Percentiles rank a stretch among this genome's conserved stretches.
Conservation (phyloP, 1,140 invertebrate genomes). For the Drosophila leontia region DNA sequence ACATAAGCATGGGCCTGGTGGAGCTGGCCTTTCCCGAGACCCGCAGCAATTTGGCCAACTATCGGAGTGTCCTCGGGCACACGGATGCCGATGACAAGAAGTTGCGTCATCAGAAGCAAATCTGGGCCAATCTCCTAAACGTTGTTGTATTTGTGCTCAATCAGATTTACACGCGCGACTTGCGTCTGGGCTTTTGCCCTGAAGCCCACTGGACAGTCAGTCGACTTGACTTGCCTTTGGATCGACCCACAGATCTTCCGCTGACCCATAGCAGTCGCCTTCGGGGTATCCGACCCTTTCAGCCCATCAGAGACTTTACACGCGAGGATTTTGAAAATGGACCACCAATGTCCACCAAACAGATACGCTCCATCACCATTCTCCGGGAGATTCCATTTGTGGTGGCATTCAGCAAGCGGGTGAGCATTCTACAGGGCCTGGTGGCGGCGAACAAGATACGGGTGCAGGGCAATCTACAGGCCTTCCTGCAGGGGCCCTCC, state of each 20-base stretch:
- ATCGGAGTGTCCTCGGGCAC: conserved; percentile 84
- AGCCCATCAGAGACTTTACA: conserved; percentile 87
- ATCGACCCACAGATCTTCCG: conserved; percentile 87
- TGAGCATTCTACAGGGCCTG: conserved; percentile 93
- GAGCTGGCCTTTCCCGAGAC: conserved; percentile 95
- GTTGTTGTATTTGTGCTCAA: conserved; percentile 89
- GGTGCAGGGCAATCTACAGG: conserved; percentile 89
- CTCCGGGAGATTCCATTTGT: conserved; percentile 97
- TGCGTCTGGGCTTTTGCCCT: conserved; percentile 90
- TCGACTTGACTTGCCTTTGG: conserved; percentile 88
- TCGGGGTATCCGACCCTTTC: conserved; percentile 88
- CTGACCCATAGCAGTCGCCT: conserved; percentile 87
- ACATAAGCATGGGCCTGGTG: conserved; percentile 94
- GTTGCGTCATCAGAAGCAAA: conserved; percentile 85
- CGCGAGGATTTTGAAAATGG: conserved; percentile 90
- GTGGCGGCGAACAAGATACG: conserved; percentile 85
- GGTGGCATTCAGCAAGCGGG: conserved; percentile 94
- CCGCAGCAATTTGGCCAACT: conserved; percentile 86
- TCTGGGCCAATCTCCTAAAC: conserved; percentile 86
- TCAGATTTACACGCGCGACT: conserved; percentile 93
- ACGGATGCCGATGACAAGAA: conserved; percentile 74
- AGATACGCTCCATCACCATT: conserved; percentile 94
- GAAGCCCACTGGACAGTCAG: conserved; percentile 91
- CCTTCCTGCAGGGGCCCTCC: conserved; percentile 90
- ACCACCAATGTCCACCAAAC: conserved; percentile 94